Conservation (phyloP, 2,888 invertebrate species). For the Thereva nobilitata region DNA sequence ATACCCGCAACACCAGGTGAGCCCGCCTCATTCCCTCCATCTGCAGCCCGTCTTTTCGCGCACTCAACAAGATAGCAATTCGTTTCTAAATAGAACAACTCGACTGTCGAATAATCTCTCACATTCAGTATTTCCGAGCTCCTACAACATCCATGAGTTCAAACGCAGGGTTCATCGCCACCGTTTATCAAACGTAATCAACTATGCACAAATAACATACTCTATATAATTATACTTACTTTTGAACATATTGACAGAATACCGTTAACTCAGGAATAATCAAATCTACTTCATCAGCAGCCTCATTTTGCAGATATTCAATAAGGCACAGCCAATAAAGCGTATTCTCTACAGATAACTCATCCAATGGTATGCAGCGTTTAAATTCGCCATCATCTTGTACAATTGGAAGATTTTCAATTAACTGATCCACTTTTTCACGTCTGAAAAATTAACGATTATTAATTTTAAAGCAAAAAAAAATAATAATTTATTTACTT, state of each 20-base stretch:
- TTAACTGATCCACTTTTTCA: constrained; percentile 54
- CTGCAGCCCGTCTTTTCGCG: too few species aligned
- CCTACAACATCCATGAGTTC: too few species aligned
- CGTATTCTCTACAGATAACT: constrained; percentile 62
- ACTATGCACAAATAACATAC: not conserved
- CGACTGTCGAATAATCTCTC: too few species aligned
- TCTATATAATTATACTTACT: constrained; percentile 59
- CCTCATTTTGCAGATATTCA: constrained; percentile 56
- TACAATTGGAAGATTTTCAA: constrained; percentile 57
- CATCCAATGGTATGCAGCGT: constrained; percentile 60
- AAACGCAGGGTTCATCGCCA: too few species aligned
- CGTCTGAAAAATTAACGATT: constrained; percentile 48
- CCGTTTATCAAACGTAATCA: constrained; percentile 1
- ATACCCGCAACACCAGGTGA: too few species aligned
- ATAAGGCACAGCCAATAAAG: constrained; percentile 69
- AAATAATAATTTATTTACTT: constrained; percentile 55
- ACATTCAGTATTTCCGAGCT: too few species aligned
- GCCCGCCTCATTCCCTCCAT: too few species aligned
- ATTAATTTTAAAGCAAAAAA: not conserved
- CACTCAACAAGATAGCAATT: too few species aligned
- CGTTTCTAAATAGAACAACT: too few species aligned
- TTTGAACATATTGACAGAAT: constrained; percentile 73
- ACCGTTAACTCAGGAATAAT: constrained; percentile 70
- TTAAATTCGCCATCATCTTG: constrained; percentile 53
- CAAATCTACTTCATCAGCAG: constrained; percentile 52